phyloP scores from a whole-genome alignment of 2,113 vertebrate species.

The Mesitornis unicolor region DNA sequence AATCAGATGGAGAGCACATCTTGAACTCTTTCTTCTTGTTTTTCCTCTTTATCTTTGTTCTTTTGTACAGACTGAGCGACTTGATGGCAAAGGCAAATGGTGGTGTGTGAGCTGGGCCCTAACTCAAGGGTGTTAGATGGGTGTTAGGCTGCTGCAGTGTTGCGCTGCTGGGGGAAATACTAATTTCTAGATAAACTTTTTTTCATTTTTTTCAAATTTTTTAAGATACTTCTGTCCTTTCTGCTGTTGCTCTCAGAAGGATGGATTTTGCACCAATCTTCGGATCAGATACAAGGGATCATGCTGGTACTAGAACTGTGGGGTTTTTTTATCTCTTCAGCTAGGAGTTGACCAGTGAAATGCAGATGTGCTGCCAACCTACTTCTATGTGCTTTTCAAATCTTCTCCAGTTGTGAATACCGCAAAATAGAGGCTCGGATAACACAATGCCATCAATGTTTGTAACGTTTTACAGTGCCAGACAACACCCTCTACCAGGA shows the following conservation, averaged over 20 bases:
- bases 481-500: neutral
- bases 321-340: neutral
- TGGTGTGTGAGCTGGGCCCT: too few relatives aligned
- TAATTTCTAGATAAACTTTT: neutral
- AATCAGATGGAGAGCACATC: too few relatives aligned
- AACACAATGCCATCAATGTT: accelerated
- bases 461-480: neutral
- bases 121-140: accelerated
- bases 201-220: neutral
- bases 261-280: neutral
- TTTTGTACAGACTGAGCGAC: neutral
- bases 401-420: neutral
- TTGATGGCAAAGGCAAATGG: neutral
- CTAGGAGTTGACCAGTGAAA: accelerated
- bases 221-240: neutral
- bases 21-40: too few relatives aligned
- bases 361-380: neutral
- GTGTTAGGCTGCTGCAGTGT: neutral
- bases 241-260: neutral
- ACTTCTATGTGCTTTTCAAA: accelerated
- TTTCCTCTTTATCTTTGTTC: too few relatives aligned
- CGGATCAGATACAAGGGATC: neutral
- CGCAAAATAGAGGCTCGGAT: too few relatives aligned
- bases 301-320: neutral
- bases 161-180: neutral